Evolutionary conservation across 2,113 vertebrate genomes (phyloP).

Genomic region (Zingel zingel): DNA sequence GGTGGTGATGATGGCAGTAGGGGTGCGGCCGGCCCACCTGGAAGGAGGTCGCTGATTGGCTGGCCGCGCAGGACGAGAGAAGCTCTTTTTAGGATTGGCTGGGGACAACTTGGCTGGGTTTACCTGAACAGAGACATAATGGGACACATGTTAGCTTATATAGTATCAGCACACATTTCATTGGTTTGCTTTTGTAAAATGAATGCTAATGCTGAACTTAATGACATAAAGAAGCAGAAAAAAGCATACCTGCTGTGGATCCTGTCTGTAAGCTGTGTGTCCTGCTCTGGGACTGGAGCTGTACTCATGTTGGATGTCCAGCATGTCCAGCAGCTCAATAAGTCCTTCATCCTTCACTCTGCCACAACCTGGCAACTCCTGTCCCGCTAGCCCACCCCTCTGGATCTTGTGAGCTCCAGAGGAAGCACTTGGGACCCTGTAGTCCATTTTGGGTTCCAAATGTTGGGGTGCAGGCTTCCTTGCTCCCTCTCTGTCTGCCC

Average conservation of each 20-base stretch:
- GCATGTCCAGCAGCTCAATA: slow-evolving; percentile 86
- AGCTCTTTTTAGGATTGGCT: slow-evolving; percentile 82
- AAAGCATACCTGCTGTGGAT: slow-evolving; percentile 73
- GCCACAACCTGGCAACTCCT: slow-evolving; percentile 45
- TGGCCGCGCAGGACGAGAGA: slow-evolving; percentile 94
- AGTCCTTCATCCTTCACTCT: slow-evolving; percentile 77
- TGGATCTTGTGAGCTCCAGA: slow-evolving; percentile 68
- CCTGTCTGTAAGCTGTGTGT: slow-evolving; percentile 60
- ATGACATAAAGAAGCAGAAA: not conserved
- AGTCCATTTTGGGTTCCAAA: slow-evolving; percentile 87
- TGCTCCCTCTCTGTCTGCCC: slow-evolving; percentile 65
- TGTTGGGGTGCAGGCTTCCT: slow-evolving; percentile 86
- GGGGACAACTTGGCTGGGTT: slow-evolving; percentile 63
- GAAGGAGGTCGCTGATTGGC: slow-evolving; percentile 94
- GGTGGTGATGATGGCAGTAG: slow-evolving; percentile 68
- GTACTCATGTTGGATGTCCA: slow-evolving; percentile 87
- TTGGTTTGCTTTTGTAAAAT: not conserved
- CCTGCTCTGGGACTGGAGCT: slow-evolving; percentile 76
- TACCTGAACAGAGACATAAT: slow-evolving; percentile 56
- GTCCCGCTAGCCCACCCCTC: slow-evolving; percentile 46
- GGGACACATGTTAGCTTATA: not conserved
- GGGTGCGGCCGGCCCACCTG: slow-evolving; percentile 90
- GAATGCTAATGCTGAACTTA: not conserved
- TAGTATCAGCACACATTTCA: not conserved
- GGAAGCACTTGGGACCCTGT: slow-evolving; percentile 87